Base-by-base conservation (phyloP, 2,888 invertebrate species). In the Pyrrhia umbra region DNA sequence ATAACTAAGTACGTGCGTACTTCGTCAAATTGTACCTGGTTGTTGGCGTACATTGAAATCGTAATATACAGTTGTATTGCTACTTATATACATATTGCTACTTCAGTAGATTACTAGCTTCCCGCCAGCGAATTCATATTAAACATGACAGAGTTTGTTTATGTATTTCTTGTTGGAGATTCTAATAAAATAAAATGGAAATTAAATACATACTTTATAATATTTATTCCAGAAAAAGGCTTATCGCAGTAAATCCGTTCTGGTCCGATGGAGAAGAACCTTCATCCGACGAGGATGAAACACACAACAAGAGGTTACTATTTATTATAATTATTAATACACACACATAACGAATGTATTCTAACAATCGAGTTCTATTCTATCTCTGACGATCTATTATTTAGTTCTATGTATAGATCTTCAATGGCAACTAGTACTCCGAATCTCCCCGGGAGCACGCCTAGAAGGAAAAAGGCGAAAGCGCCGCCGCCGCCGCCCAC, bases 251-350 rank as follows among this genome's bases (percentile, higher is more conserved):
- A 10, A 97, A 97, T 94, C 97, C 97, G 0, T 97, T 97, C 86
- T 96, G 96, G 95, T 96, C 96, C 68, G 97, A 97, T 79, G 96
- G 95, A 27, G 97, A 97, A 77, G 96, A 96, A 75, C 95, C 95
- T 30, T 95, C 95, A 6, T 93, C 95, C 27, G 96, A 96, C 55
- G 95, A 95, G 63, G 94, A 94, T 62, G 93, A 94, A 45, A 80
- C 86, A 23, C 81, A 88, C 64, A 86, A 81, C 68, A 85, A 83
- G 50, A 90, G 92, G 93, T 92, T 80, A 81, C 9, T 49, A 49
- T 40, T 88, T 79, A 77, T 6, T 37, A 37, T 30, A n/a, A n/a
- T n/a, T n/a, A n/a, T n/a, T n/a, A n/a, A n/a, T n/a, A n/a, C n/a
- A n/a, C n/a, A n/a, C n/a, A n/a, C n/a, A n/a, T n/a, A n/a, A n/a